These are phyloP conservation scores for Halictus quadricinctus DNA, from an alignment of 2,888 invertebrate species.

Conservation along the genomic window DNA sequence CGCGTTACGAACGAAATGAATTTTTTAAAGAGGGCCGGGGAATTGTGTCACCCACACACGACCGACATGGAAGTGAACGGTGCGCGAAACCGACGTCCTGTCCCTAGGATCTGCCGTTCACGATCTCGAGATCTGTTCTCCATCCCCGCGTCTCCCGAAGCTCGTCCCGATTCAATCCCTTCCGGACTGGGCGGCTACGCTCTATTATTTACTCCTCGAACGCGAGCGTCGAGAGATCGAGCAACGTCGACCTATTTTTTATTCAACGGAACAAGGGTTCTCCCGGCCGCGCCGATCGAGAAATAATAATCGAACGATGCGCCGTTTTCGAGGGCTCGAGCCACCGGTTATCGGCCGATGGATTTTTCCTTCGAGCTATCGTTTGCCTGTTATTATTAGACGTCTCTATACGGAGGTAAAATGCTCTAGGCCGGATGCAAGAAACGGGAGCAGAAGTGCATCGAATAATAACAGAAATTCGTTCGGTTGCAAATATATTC, in stretches of 20 bases:
- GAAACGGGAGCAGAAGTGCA: background rate
- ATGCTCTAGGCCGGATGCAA: background rate
- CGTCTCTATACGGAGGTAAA: background rate
- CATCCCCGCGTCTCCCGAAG: background rate
- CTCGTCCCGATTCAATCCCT: background rate
- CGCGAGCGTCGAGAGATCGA: conserved; percentile 6
- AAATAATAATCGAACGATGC: conserved; percentile 3
- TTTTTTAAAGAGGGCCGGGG: background rate
- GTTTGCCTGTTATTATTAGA: background rate
- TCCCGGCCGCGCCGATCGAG: background rate
- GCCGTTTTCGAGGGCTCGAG: background rate
- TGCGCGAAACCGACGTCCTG: background rate
- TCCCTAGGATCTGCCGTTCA: conserved; percentile 11
- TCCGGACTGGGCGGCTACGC: background rate
- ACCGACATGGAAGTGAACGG: conserved; percentile 1
- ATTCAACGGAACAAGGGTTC: conserved; percentile 4
- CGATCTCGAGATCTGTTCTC: conserved; percentile 12
- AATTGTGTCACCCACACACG: conserved; percentile 1
- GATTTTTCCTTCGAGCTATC: background rate
- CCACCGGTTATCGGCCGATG: conserved; percentile 1
- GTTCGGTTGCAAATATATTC: background rate
- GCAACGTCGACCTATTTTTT: conserved; percentile 15
- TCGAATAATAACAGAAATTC: background rate
- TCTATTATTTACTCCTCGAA: conserved; percentile 5
- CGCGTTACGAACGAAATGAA: background rate